Evolutionary conservation across 2,113 vertebrate species (phyloP).

Genomic region (Mus pahari): DNA sequence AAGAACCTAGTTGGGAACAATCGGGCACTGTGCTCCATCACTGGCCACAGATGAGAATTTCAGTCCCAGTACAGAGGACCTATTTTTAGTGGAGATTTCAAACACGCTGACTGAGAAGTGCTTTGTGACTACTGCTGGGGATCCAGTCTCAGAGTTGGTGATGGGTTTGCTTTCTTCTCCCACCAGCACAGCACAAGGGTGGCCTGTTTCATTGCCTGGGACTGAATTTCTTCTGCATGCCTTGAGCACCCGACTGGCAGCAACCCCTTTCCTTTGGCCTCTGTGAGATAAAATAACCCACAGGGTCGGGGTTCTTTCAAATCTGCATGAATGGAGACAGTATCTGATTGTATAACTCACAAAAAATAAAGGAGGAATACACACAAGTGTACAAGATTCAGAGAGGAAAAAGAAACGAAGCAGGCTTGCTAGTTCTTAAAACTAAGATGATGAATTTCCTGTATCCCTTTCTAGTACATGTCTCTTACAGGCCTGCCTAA

Average conservation of each 20-base stretch:
- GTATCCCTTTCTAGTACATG: background rate
- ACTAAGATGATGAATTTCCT: background rate
- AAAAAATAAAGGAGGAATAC: background rate
- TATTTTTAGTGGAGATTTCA: constrained; percentile 72
- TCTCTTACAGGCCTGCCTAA: background rate
- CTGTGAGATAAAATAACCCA: constrained; percentile 65
- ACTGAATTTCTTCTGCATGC: constrained; percentile 64
- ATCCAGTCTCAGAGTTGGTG: constrained; percentile 69
- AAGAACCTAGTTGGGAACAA: constrained; percentile 64
- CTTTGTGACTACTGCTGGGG: constrained; percentile 67
- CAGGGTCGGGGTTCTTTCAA: constrained; percentile 63
- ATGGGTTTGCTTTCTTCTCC: constrained; percentile 56
- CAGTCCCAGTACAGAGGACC: constrained; percentile 62
- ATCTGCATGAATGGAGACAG: constrained; percentile 62
- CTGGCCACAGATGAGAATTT: constrained; percentile 72
- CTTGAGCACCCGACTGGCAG: constrained; percentile 73
- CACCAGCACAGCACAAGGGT: constrained; percentile 66
- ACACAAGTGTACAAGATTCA: background rate
- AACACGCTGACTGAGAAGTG: constrained; percentile 70
- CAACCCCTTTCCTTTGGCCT: constrained; percentile 65
- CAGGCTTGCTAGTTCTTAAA: background rate
- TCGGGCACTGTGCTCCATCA: constrained; percentile 56
- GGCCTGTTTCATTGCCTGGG: constrained; percentile 72
- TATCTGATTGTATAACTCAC: constrained; percentile 34
- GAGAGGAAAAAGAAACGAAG: background rate